Percentiles rank a stretch among this genome's conserved stretches.
Conservation (phyloP, 2,888 invertebrate species). For the Hemaris fuciformis region DNA sequence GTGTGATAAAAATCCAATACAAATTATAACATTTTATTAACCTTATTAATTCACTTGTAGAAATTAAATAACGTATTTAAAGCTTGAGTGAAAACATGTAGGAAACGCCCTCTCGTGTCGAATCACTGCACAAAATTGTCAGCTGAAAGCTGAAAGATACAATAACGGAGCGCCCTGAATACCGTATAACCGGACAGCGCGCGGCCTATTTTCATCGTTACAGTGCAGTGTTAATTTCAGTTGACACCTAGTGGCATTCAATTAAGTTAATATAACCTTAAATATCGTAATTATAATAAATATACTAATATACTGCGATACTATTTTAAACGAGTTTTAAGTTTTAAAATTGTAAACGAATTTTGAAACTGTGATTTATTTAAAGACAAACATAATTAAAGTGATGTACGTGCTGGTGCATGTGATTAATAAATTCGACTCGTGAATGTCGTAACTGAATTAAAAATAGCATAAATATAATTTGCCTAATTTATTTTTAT, state of each 20-base stretch:
- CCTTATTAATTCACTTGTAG: neutral
- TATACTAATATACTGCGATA: neutral
- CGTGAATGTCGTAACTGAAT: neutral
- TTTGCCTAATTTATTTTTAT: slow-evolving; percentile 2
- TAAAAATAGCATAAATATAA: slow-evolving; percentile 9
- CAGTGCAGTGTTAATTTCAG: neutral
- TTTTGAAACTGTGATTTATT: neutral
- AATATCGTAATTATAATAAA: neutral
- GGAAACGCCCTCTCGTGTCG: slow-evolving; percentile 50
- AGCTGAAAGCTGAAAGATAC: slow-evolving; percentile 56
- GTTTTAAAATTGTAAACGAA: too few species aligned
- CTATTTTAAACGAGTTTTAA: too few species aligned
- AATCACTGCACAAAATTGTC: slow-evolving; percentile 39
- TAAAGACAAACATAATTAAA: neutral
- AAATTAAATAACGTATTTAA: neutral
- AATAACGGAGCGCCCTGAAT: slow-evolving; percentile 21
- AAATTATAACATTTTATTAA: neutral
- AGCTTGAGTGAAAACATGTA: slow-evolving; percentile 12
- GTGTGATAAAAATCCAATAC: too few species aligned
- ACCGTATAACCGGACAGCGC: slow-evolving; percentile 19
- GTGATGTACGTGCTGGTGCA: too few species aligned
- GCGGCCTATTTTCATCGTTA: neutral
- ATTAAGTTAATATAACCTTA: neutral
- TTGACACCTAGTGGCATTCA: neutral
- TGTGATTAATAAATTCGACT: neutral